phyloP scores from a whole-genome alignment of 2,113 vertebrate species.

The Argyrosomus japonicus region DNA sequence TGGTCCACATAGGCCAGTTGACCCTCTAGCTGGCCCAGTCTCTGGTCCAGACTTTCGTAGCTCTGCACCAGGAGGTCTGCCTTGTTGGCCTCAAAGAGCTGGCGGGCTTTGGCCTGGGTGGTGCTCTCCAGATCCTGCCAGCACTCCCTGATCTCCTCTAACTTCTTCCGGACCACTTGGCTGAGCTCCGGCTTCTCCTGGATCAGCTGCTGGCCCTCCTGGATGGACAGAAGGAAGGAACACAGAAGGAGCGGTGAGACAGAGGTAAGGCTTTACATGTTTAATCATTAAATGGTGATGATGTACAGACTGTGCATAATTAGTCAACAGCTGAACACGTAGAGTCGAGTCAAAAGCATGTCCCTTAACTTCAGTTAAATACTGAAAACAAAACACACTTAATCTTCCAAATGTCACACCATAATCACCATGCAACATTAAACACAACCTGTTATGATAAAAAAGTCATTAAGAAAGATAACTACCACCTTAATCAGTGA shows the following conservation, averaged over 20 bases:
- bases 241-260: not conserved
- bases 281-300: not conserved
- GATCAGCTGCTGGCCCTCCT: slow-evolving; percentile 93
- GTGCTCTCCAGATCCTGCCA: slow-evolving; percentile 92
- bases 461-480: not conserved
- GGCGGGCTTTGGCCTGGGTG: slow-evolving; percentile 90
- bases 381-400: not conserved
- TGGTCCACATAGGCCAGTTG: slow-evolving; percentile 87
- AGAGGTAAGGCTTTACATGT: not conserved
- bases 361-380: not conserved
- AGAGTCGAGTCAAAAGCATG: not conserved
- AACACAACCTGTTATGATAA: slow-evolving; percentile 14
- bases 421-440: not conserved
- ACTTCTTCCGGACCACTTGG: slow-evolving; percentile 86
- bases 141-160: slow-evolving; percentile 91
- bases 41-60: slow-evolving; percentile 89
- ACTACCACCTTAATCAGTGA: not conserved
- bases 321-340: not conserved
- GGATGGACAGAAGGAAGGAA: not conserved
- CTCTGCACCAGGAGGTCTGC: slow-evolving; percentile 91
- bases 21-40: slow-evolving; percentile 88
- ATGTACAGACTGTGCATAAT: too few species aligned
- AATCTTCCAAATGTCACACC: slow-evolving; percentile 3
- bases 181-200: slow-evolving; percentile 93
- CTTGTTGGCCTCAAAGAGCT: slow-evolving; percentile 92